Evolutionary conservation across 2,797 vertebrate species (phyloP), one percentile per base, ranked within the genome.

Genomic region (Gadopsis marmoratus): DNA sequence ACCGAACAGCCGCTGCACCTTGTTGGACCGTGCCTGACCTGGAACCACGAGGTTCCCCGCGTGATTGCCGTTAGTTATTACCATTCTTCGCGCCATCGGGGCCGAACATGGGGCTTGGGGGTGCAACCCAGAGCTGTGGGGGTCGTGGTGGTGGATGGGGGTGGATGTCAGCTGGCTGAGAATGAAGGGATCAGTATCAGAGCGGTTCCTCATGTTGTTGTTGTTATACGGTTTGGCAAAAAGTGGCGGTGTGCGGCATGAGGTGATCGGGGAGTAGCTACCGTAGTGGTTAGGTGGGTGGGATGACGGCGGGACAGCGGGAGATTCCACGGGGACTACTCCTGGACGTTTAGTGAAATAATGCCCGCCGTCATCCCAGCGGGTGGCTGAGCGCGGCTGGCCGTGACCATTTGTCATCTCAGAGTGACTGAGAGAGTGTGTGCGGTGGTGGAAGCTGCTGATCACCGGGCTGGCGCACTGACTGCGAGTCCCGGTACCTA

Each of bases 141-240:
- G 33, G 65, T 81, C 65, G 0, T 53, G 78, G 5, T 78, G 83
- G 13, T 91, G 77, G 71, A 91, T 47, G 0, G 96, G 95, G 0
- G 95, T 95, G 37, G 95, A 95, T 0, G 93, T 89, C 21, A 96
- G 66, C 82, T 96, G 96, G 88, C 97, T 97, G 29, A 97, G 96
- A 77, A 99, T 96, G 82, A 98, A 97, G 0, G 98, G 97, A 69
- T 99, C 96, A 0, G 98, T 99, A 33, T 97, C 97, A 0, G 97
- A 98, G 60, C 96, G 97, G 82, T 97, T 97, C 5, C 94, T 93
- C 54, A 89, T 78, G 79, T 92, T 91, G 77, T 95, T 92, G 37
- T 92, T 91, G 74, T 88, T 87, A 1, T 83, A 85, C 0, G 94
- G 91, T 81, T 92, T 96, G 59, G 93, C 90, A 9, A 92, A 65